phyloP scores from a whole-genome alignment of 1,140 invertebrate genomes.

The Drosophila melanica region DNA sequence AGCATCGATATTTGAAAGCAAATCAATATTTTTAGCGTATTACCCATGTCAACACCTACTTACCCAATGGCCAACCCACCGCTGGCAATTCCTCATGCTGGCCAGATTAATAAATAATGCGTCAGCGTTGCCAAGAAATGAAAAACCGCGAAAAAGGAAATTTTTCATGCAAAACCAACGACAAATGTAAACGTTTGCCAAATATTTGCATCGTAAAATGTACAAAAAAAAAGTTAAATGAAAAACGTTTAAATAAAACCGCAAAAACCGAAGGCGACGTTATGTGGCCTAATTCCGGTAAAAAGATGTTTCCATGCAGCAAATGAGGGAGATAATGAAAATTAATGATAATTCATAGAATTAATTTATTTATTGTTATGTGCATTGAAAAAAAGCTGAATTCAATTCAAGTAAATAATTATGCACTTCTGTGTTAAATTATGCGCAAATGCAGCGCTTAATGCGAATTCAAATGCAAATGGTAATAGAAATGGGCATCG shows the following conservation, averaged over 20 bases:
- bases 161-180: not conserved
- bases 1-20: not conserved
- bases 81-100: constrained; percentile 21
- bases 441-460: constrained; percentile 8
- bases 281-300: not conserved
- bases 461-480: not conserved
- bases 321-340: not conserved
- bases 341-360: not conserved
- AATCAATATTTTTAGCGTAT: constrained; percentile 31
- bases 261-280: constrained; percentile 14
- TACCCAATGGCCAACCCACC: not conserved
- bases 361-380: constrained; percentile 3
- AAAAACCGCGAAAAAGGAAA: not conserved
- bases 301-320: not conserved
- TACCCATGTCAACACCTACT: not conserved
- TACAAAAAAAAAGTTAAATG: constrained; percentile 34
- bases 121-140: constrained; percentile 35
- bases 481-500: constrained; percentile 22
- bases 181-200: constrained; percentile 28
- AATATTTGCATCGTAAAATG: constrained; percentile 42
- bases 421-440: constrained; percentile 30
- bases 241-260: constrained; percentile 5
- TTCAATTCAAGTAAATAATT: constrained; percentile 30
- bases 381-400: constrained; percentile 4
- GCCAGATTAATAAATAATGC: constrained; percentile 62